Evolutionary conservation across 2,888 invertebrate genomes (phyloP), one percentile per base, ranked within the genome.

Genomic region (Brenthis ino): DNA sequence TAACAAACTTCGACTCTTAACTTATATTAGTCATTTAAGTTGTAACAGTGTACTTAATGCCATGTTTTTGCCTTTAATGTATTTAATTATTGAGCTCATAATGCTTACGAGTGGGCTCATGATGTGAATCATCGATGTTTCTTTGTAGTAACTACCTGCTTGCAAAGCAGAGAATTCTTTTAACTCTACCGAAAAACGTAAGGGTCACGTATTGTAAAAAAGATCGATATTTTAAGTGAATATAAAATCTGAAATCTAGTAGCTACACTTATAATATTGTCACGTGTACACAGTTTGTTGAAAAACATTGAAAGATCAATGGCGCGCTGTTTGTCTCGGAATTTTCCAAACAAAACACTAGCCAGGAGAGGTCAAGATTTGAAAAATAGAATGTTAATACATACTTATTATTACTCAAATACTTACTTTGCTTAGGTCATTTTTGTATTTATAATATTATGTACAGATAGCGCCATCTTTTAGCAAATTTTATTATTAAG

Each of bases 291-390:
- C 64, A 63, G 70, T 65, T 76, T 84, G 83, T 83, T 83, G 81
- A 82, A 82, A 82, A 83, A 83, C 79, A 79, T 71, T 57, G 68
- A 65, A 72, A 76, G 77, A 79, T 76, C 76, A 75, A 74, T 80
- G 76, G 74, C 77, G 79, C 77, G 82, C 84, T 87, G 86, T 86
- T 88, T 89, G 86, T 85, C 80, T 82, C 77, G 83, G 85, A 85
- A 84, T 87, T 87, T 88, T 87, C 84, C 85, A 89, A 89, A 88
- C 88, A 88, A 84, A 79, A 79, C 80, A 79, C 50, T 50, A 50
- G 56, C 66, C 55, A 47, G 53, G 68, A 61, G 64, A 64, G 64
- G 55, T 61, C 50, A 67, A 8, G 37, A 8, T 11, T 37, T 63
- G 16, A 53, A 63, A 63, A 63, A 51, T n/a, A n/a, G n/a, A 13